Evolutionary conservation across 37 sponge, comb jelly and placozoan genomes (phyloP).

Genomic region (Haliclona indistincta): DNA sequence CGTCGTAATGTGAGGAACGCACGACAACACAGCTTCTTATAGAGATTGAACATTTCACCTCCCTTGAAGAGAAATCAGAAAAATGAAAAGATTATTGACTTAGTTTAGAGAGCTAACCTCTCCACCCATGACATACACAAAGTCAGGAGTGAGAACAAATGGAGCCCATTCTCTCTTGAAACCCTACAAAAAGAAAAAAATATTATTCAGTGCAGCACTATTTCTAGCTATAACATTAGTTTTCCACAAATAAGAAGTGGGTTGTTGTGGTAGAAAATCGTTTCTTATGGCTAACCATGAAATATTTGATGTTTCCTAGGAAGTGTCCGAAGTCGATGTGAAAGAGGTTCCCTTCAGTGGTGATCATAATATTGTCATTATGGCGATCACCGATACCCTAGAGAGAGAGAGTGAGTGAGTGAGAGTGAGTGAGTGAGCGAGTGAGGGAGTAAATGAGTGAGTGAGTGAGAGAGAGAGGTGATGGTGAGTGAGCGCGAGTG

Average conservation of each 20-base stretch:
- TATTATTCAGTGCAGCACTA: too few relatives aligned
- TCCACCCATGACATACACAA: slow-evolving; percentile 94
- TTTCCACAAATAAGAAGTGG: too few relatives aligned
- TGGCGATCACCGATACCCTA: slow-evolving; percentile 93
- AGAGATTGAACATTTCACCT: slow-evolving; percentile 47
- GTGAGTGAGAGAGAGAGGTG: neutral
- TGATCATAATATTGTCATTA: slow-evolving; percentile 97
- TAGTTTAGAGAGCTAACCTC: slow-evolving; percentile 28
- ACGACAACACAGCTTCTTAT: slow-evolving; percentile 75
- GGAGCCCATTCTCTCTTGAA: slow-evolving; percentile 94
- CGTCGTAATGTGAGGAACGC: slow-evolving; percentile 79
- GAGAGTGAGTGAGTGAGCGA: too few relatives aligned
- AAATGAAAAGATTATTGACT: neutral
- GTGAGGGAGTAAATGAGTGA: too few relatives aligned
- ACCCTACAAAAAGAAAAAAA: slow-evolving; percentile 27
- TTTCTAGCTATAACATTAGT: too few relatives aligned
- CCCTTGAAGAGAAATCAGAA: slow-evolving; percentile 11
- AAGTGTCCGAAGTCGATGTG: slow-evolving; percentile 99
- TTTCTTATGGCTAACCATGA: slow-evolving; percentile 61
- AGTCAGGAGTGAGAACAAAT: slow-evolving; percentile 95
- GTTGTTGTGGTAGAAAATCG: too few relatives aligned
- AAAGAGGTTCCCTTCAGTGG: slow-evolving; percentile 87
- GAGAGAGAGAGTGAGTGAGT: neutral
- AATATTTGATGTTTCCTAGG: slow-evolving; percentile 92
- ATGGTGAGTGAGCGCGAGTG: neutral